These are phyloP conservation scores for Drosophila pseudoobscura DNA, from an alignment of 1,140 invertebrate species.

Conservation along the genomic window DNA sequence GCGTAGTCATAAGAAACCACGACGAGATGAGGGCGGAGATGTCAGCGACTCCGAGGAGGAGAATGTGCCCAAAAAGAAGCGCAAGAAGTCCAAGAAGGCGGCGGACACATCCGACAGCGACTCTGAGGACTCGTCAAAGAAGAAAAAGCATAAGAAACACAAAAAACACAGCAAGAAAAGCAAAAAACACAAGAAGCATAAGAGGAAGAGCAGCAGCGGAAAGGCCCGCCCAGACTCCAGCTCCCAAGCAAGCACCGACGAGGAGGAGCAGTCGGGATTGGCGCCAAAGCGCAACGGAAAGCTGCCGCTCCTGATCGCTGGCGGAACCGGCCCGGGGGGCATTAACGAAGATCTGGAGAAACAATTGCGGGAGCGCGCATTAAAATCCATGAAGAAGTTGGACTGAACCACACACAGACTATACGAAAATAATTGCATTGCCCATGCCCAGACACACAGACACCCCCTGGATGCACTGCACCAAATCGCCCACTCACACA, in stretches of 20 bases:
- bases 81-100: slow-evolving; percentile 82
- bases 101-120: slow-evolving; percentile 86
- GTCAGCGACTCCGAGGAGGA: slow-evolving; percentile 76
- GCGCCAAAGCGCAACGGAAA: slow-evolving; percentile 80
- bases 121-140: slow-evolving; percentile 86
- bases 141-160: slow-evolving; percentile 87
- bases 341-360: slow-evolving; percentile 92
- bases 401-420: slow-evolving; percentile 60
- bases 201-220: slow-evolving; percentile 85
- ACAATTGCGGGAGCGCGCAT: slow-evolving; percentile 92
- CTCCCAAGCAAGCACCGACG: slow-evolving; percentile 85
- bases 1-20: slow-evolving; percentile 74
- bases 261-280: slow-evolving; percentile 46
- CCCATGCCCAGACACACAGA: slow-evolving; percentile 22
- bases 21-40: slow-evolving; percentile 69
- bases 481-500: slow-evolving; percentile 11
- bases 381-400: slow-evolving; percentile 87
- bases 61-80: slow-evolving; percentile 84
- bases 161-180: slow-evolving; percentile 89
- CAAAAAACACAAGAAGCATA: slow-evolving; percentile 87
- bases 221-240: slow-evolving; percentile 85
- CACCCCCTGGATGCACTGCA: slow-evolving; percentile 1
- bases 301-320: slow-evolving; percentile 85
- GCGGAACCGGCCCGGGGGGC: slow-evolving; percentile 84
- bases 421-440: slow-evolving; percentile 29